These are phyloP conservation scores for Lobophora halterata DNA, from an alignment of 2,888 invertebrate genomes.

Conservation along the genomic window DNA sequence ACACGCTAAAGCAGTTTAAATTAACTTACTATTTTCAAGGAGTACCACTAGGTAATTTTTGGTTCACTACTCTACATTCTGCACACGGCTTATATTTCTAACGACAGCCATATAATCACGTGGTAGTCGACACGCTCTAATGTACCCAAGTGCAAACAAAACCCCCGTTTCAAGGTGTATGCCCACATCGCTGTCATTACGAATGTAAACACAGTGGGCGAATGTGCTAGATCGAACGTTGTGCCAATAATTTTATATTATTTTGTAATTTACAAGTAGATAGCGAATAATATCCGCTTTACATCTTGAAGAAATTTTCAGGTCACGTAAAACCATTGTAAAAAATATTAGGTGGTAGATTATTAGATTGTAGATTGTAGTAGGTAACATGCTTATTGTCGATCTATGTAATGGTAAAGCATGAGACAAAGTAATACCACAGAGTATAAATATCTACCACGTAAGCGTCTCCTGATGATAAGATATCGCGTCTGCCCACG, in stretches of 20 bases:
- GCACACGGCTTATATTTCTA: neutral
- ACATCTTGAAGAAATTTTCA: no score
- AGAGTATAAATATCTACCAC: no score
- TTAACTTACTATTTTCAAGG: neutral
- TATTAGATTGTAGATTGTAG: no score
- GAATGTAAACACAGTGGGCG: slow-evolving; percentile 13
- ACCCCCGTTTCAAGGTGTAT: slow-evolving; percentile 22
- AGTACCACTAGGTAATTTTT: neutral
- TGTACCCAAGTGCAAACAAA: slow-evolving; percentile 19
- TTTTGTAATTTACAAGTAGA: neutral
- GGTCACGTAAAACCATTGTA: no score
- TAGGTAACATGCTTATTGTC: no score
- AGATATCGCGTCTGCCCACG: no score
- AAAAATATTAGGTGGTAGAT: no score
- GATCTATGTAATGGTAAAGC: no score
- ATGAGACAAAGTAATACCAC: no score
- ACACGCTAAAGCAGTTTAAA: neutral
- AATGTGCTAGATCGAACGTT: slow-evolving; percentile 10
- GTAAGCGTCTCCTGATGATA: no score
- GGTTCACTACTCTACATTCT: neutral
- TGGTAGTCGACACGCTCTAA: slow-evolving; percentile 23
- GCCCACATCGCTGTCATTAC: slow-evolving; percentile 17
- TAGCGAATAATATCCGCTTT: no score
- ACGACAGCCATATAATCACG: neutral
- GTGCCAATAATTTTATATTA: slow-evolving; percentile 3